Conservation (phyloP, 2,113 vertebrate species). For the Thamnaconus septentrionalis region DNA sequence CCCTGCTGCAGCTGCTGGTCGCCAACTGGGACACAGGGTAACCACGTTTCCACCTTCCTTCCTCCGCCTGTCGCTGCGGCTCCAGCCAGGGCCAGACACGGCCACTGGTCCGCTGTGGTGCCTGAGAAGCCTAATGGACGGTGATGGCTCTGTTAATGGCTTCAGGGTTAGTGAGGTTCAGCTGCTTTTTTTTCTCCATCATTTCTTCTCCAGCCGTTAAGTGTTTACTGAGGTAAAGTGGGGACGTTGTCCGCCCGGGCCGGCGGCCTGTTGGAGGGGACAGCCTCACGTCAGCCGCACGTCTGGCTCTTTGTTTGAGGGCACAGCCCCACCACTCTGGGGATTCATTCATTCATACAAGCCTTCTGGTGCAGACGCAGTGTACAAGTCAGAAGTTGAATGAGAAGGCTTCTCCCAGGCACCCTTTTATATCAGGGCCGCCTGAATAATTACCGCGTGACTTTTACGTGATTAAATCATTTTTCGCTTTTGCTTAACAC, state of each 20-base stretch:
- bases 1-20: conserved; percentile 70
- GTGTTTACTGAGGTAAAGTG: conserved; percentile 17
- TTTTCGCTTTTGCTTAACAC: too few species aligned
- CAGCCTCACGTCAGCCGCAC: background rate
- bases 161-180: conserved; percentile 5
- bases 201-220: conserved; percentile 3
- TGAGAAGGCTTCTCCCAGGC: background rate
- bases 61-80: conserved; percentile 3
- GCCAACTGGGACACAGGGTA: conserved; percentile 81
- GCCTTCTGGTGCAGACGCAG: background rate
- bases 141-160: conserved; percentile 18
- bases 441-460: conserved; percentile 16
- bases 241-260: conserved; percentile 12
- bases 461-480: background rate
- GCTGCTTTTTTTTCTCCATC: conserved; percentile 6
- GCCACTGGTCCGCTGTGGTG: background rate
- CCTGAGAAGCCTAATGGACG: background rate
- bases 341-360: conserved; percentile 7
- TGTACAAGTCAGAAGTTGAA: background rate
- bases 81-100: conserved; percentile 3
- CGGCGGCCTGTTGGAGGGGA: background rate
- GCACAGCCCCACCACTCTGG: conserved; percentile 2
- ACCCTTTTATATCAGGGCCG: background rate
- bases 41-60: conserved; percentile 8
- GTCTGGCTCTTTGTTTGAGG: conserved; percentile 11